Percentiles rank a stretch among this genome's conserved stretches.
These are phyloP conservation scores for Tachina lurida DNA, from an alignment of 2,888 invertebrate species.

Conservation along the genomic window DNA sequence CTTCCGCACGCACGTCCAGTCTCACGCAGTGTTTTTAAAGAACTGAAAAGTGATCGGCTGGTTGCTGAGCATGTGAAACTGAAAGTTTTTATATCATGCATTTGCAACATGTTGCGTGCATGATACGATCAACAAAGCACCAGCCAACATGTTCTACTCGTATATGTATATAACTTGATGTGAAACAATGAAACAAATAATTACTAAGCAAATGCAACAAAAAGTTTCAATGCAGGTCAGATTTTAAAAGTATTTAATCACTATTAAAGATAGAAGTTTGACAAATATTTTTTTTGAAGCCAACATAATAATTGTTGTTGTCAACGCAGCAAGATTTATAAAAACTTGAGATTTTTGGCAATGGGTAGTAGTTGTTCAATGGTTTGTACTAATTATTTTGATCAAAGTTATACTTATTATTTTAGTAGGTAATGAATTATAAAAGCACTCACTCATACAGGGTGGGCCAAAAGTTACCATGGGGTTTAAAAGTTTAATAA, in stretches of 20 bases:
- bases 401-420: too few species aligned
- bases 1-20: constrained; percentile 48
- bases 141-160: constrained; percentile 55
- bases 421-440: too few species aligned
- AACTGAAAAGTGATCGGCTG: constrained; percentile 61
- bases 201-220: constrained; percentile 1
- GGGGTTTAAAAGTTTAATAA: too few species aligned
- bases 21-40: constrained; percentile 64
- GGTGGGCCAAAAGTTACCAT: too few species aligned
- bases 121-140: constrained; percentile 32
- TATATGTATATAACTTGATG: constrained; percentile 22
- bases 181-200: constrained; percentile 17
- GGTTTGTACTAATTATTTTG: too few species aligned
- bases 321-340: too few species aligned
- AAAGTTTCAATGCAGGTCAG: constrained; percentile 13
- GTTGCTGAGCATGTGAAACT: constrained; percentile 59
- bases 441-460: too few species aligned
- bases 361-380: too few species aligned
- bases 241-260: constrained; percentile 18
- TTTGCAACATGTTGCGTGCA: constrained; percentile 61
- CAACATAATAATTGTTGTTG: not conserved
- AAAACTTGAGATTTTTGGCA: too few species aligned
- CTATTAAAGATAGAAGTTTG: not conserved
- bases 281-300: not conserved
- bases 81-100: constrained; percentile 68